A percentile compares a stretch with the other conserved stretches of the same genome.
Evolutionary conservation across 2,797 vertebrate genomes (phyloP).

Genomic region (Pelochelys cantorii): DNA sequence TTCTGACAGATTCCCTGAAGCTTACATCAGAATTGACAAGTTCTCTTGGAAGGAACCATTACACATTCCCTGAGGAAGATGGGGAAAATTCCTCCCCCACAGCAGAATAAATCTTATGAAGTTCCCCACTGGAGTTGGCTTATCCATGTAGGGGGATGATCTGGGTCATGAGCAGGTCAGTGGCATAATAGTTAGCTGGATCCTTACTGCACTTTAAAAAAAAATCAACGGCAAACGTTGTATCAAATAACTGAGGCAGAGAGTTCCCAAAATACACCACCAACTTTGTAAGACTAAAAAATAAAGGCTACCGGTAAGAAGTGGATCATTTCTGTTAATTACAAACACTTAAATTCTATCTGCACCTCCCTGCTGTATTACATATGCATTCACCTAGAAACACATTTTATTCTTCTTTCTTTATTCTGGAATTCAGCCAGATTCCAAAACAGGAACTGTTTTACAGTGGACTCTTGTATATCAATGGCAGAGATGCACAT

Average conservation of each 20-base stretch:
- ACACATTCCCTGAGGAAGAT: background rate
- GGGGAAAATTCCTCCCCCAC: background rate
- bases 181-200: background rate
- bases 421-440: constrained; percentile 6
- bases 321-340: background rate
- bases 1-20: background rate
- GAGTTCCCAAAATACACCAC: background rate
- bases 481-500: background rate
- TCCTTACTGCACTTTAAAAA: background rate
- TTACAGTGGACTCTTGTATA: background rate
- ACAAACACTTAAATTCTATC: background rate
- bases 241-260: background rate
- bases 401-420: background rate
- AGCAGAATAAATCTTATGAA: background rate
- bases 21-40: background rate
- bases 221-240: background rate
- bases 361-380: background rate
- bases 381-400: background rate
- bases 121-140: background rate
- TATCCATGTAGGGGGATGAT: background rate
- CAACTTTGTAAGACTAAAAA: background rate
- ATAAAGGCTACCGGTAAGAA: background rate
- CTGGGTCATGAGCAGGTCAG: background rate
- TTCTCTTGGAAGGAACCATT: background rate
- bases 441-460: background rate